phyloP scores from a whole-genome alignment of 2,113 vertebrate species.

The Otis tarda region DNA sequence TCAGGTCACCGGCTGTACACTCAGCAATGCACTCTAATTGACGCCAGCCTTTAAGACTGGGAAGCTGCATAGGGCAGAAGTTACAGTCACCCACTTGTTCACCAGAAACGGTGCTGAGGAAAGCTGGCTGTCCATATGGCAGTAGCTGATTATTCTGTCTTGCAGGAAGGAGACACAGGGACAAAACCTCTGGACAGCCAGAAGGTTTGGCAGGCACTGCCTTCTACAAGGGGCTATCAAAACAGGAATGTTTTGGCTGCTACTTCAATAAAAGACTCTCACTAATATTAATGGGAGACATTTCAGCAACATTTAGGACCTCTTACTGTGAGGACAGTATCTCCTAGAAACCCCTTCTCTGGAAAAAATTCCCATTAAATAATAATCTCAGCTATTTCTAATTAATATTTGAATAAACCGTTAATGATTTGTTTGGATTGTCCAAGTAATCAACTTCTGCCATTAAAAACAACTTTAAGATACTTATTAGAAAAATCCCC shows the following conservation, averaged over 20 bases:
- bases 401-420: not conserved
- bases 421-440: not conserved
- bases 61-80: not conserved
- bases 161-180: not conserved
- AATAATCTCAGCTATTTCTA: not conserved
- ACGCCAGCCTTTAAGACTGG: not conserved
- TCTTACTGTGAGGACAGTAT: not conserved
- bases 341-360: not conserved
- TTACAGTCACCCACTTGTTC: not conserved
- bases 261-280: not conserved
- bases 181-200: not conserved
- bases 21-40: not conserved
- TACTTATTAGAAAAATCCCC: not conserved
- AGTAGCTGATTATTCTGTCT: not conserved
- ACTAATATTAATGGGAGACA: not conserved
- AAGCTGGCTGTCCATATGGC: not conserved
- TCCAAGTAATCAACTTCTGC: not conserved
- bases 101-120: not conserved
- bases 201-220: not conserved
- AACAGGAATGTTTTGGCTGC: not conserved
- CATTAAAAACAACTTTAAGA: not conserved
- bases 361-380: not conserved
- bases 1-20: not conserved
- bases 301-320: not conserved
- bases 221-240: not conserved